phyloP scores from a whole-genome alignment of 2,797 vertebrate species.

The Aplochiton taeniatus region DNA sequence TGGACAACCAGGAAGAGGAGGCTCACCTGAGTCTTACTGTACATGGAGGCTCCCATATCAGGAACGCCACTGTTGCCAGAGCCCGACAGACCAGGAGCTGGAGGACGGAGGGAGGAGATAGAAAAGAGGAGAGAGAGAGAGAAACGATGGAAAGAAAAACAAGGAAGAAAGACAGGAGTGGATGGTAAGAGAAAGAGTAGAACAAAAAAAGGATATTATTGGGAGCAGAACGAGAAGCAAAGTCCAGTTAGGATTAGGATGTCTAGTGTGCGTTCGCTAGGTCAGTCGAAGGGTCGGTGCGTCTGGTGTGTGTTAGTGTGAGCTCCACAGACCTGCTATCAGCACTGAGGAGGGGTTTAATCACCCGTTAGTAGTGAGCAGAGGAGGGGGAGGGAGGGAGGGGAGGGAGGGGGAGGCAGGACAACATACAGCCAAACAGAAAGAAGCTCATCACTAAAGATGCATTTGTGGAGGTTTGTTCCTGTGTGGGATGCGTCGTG shows the following conservation, averaged over 20 bases:
- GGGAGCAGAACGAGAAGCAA: neutral
- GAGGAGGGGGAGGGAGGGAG: neutral
- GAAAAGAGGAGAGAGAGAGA: neutral
- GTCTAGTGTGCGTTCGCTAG: neutral
- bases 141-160: neutral
- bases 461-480: too few relatives aligned
- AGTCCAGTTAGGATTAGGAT: neutral
- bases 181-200: conserved; percentile 25
- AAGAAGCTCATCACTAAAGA: too few relatives aligned
- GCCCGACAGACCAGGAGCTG: conserved; percentile 73
- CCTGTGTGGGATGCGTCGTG: too few relatives aligned
- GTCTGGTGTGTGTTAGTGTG: neutral
- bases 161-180: conserved; percentile 20
- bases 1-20: too few relatives aligned
- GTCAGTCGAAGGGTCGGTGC: neutral
- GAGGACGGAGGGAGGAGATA: conserved; percentile 8
- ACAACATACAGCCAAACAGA: too few relatives aligned
- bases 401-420: neutral
- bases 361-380: neutral
- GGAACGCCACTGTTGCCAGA: conserved; percentile 84
- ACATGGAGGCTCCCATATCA: conserved; percentile 90
- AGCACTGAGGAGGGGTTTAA: neutral
- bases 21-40: conserved; percentile 93
- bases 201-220: conserved; percentile 16
- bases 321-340: neutral